Percentiles rank a stretch among this genome's conserved stretches.
These are phyloP conservation scores for Megaceryle torquata DNA, from an alignment of 2,113 vertebrate genomes.

Conservation along the genomic window DNA sequence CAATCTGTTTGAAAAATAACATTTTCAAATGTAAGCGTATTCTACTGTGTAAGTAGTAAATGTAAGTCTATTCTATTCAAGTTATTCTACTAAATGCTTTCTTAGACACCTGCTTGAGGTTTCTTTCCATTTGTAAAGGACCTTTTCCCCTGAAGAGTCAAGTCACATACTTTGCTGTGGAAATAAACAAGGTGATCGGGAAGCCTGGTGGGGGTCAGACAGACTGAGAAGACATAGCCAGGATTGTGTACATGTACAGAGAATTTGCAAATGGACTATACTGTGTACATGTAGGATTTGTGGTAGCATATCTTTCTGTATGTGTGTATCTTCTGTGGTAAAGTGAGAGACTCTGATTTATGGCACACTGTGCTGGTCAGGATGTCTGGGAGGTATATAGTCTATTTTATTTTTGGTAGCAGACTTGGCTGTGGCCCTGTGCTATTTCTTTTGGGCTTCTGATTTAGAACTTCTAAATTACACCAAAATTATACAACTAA, in stretches of 20 bases:
- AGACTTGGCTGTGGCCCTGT: neutral
- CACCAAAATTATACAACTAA: neutral
- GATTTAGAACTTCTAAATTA: neutral
- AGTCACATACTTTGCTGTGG: neutral
- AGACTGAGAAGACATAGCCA: neutral
- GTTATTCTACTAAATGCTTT: neutral
- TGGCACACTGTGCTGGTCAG: neutral
- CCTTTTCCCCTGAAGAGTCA: neutral
- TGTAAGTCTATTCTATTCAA: neutral
- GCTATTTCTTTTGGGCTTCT: neutral
- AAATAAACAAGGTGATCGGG: neutral
- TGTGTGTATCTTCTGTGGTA: neutral
- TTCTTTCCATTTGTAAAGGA: neutral
- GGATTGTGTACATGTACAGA: rapidly evolving
- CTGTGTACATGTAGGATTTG: neutral
- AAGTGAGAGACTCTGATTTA: neutral
- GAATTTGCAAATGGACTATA: too few species aligned
- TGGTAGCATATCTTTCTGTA: neutral
- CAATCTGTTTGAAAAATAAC: neutral
- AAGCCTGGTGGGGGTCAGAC: neutral
- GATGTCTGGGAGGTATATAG: neutral
- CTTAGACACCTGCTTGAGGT: neutral
- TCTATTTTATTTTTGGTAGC: neutral
- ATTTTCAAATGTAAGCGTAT: neutral
- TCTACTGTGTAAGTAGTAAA: too few species aligned